phyloP scores from a whole-genome alignment of 30 jellyfish, hydroid and myxozoan species.

The Haliclystus octoradiatus region DNA sequence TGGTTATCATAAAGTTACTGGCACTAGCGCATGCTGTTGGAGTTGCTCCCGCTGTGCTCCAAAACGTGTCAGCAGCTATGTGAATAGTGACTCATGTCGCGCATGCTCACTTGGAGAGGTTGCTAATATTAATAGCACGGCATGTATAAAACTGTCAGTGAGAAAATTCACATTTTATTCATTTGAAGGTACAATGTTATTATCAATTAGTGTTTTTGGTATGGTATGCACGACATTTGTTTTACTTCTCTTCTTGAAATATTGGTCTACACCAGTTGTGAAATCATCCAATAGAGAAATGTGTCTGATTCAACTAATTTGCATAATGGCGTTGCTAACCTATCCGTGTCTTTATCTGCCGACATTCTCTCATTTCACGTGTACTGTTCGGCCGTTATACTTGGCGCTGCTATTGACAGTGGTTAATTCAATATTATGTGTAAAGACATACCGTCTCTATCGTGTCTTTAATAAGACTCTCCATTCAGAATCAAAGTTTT shows the following conservation, averaged over 20 bases:
- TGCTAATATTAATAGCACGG: slow-evolving; percentile 38
- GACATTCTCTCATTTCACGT: slow-evolving; percentile 13
- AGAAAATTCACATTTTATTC: slow-evolving; percentile 12
- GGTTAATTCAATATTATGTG: slow-evolving; percentile 34
- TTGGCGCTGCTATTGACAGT: slow-evolving; percentile 37
- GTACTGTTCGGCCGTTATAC: slow-evolving; percentile 34
- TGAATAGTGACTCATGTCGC: slow-evolving; percentile 12
- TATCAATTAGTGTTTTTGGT: slow-evolving; percentile 20
- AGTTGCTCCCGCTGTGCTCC: slow-evolving; percentile 47
- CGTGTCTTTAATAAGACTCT: slow-evolving; percentile 46
- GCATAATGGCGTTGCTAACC: slow-evolving; percentile 32
- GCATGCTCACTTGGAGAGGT: slow-evolving; percentile 28
- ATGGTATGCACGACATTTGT: slow-evolving; percentile 25
- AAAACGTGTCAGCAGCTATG: slow-evolving; percentile 2
- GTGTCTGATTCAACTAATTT: slow-evolving; percentile 34
- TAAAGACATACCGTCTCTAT: slow-evolving; percentile 57
- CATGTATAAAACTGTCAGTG: slow-evolving; percentile 32
- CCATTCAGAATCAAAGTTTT: slow-evolving; percentile 38
- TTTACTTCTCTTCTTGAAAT: slow-evolving; percentile 12
- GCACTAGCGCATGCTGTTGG: slow-evolving; percentile 67
- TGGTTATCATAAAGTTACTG: slow-evolving; percentile 35
- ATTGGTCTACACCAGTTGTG: slow-evolving; percentile 82
- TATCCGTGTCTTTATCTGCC: slow-evolving; percentile 34
- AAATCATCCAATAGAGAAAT: slow-evolving; percentile 78
- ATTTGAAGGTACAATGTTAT: slow-evolving; percentile 10